phyloP scores from a whole-genome alignment of 2,888 invertebrate species.

The Lutraria lutraria region DNA sequence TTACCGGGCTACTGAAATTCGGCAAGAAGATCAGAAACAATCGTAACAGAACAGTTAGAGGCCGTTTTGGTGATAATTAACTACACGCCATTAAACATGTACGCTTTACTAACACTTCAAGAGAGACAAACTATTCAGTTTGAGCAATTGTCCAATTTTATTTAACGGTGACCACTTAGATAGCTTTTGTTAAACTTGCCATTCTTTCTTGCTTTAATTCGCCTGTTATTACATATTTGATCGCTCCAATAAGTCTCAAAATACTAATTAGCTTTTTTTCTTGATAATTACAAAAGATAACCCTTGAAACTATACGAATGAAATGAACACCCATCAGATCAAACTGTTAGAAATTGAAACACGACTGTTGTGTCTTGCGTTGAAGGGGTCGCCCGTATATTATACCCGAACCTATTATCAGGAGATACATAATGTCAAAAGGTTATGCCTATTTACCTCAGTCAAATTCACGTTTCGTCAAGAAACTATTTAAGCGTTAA shows the following conservation, averaged over 20 bases:
- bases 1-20: too few species aligned
- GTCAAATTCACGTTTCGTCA: neutral
- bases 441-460: conserved; percentile 17
- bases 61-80: too few species aligned
- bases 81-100: too few species aligned
- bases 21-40: too few species aligned
- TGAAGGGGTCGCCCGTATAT: conserved; percentile 12
- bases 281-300: conserved; percentile 10
- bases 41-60: too few species aligned
- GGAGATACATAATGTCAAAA: neutral
- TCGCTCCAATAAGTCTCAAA: conserved; percentile 4
- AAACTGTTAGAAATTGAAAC: conserved; percentile 12
- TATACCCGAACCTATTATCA: neutral
- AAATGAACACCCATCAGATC: conserved; percentile 15
- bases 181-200: neutral
- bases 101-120: too few species aligned
- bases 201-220: neutral
- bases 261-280: conserved; percentile 21
- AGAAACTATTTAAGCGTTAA: neutral
- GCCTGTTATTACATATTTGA: neutral
- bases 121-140: neutral
- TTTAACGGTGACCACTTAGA: neutral
- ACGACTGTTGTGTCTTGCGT: neutral
- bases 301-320: neutral
- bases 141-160: neutral